Percentiles rank a stretch among this genome's conserved stretches.
phyloP scores from a whole-genome alignment of 2,888 invertebrate species.

The Holacanthella duospinosa region DNA sequence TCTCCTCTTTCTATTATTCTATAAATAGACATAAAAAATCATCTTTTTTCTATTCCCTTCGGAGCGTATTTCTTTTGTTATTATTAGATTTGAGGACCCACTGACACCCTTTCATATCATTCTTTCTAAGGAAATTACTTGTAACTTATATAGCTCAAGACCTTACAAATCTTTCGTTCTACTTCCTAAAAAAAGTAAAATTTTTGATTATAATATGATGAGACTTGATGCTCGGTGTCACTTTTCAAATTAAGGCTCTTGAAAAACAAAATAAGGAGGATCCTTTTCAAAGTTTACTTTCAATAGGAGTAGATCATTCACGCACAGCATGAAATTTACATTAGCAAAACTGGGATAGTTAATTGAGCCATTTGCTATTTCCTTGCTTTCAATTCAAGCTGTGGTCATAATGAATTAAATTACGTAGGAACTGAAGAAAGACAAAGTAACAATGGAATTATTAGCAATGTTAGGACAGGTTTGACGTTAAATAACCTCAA shows the following conservation, averaged over 20 bases:
- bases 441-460: too few species aligned
- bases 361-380: background rate
- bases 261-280: background rate
- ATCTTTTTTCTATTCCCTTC: background rate
- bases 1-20: background rate
- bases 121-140: background rate
- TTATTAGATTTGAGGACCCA: slow-evolving; percentile 3
- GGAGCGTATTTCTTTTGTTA: slow-evolving; percentile 1
- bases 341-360: background rate
- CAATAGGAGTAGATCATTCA: background rate
- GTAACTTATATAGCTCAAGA: background rate
- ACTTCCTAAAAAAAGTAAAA: slow-evolving; percentile 2
- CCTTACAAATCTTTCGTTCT: background rate
- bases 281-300: background rate
- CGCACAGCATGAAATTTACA: background rate
- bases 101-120: slow-evolving; percentile 3
- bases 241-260: too few species aligned
- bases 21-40: slow-evolving; percentile 4
- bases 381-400: too few species aligned
- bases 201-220: background rate
- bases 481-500: background rate
- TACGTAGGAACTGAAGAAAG: too few species aligned
- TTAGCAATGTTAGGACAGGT: too few species aligned
- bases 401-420: too few species aligned
- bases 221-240: background rate